Conservation (phyloP, 1,140 invertebrate genomes). For the Ostrea edulis region DNA sequence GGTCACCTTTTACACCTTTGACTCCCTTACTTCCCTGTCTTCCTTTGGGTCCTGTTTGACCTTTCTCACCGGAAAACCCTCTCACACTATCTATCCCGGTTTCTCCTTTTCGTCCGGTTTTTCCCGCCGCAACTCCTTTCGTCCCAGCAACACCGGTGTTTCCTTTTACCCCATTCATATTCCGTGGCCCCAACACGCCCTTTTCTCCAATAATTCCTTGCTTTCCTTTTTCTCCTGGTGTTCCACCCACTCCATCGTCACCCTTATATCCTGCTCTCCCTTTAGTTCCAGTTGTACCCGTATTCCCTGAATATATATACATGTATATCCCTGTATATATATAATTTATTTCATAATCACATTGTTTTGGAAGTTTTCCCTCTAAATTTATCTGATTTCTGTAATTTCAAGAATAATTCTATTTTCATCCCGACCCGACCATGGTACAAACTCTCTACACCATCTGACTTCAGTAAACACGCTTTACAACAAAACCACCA, state of each 20-base stretch:
- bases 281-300: background rate
- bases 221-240: background rate
- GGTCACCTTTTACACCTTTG: background rate
- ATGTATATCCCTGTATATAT: too few species aligned
- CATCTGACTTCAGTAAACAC: too few species aligned
- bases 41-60: background rate
- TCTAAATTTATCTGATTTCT: too few species aligned
- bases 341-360: too few species aligned
- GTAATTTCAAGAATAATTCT: too few species aligned
- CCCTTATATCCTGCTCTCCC: background rate
- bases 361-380: too few species aligned
- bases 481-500: too few species aligned
- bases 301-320: background rate
- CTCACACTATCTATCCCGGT: background rate
- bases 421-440: too few species aligned
- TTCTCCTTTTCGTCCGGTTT: background rate
- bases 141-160: background rate
- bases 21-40: background rate
- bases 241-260: background rate
- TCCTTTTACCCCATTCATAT: background rate
- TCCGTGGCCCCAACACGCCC: background rate
- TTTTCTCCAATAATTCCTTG: slow-evolving; percentile 19
- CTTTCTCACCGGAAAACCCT: background rate
- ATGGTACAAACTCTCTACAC: too few species aligned
- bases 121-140: background rate